Percentiles rank a stretch among this genome's conserved stretches.
These are phyloP conservation scores for Rhynchophorus ferrugineus DNA, from an alignment of 1,140 invertebrate genomes.

Conservation along the genomic window DNA sequence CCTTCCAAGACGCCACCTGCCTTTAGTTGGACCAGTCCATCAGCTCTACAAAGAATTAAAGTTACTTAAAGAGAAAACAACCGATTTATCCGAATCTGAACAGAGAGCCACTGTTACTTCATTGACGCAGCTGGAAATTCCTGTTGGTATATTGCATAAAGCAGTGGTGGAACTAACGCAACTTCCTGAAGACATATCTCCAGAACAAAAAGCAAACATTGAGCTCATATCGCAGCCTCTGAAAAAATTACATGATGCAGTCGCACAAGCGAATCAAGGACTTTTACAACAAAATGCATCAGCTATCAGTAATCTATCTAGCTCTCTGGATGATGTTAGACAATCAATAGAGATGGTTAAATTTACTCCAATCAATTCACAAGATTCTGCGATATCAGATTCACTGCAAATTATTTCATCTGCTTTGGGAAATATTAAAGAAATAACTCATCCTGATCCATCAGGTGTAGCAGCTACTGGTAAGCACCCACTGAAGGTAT, in stretches of 20 bases:
- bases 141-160: background rate
- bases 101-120: no score
- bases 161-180: background rate
- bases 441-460: no score
- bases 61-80: background rate
- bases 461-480: background rate
- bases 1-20: background rate
- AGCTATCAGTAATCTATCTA: no score
- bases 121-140: background rate
- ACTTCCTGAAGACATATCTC: background rate
- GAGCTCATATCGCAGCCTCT: background rate
- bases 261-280: background rate
- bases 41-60: background rate
- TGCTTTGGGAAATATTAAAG: no score
- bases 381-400: no score
- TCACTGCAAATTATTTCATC: no score
- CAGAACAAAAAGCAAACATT: background rate
- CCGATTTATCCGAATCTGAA: constrained; percentile 1
- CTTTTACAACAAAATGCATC: background rate
- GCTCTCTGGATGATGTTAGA: no score
- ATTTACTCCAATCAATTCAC: no score
- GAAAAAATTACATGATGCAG: background rate
- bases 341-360: no score
- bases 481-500: background rate
- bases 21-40: background rate